Percentiles rank a stretch among this genome's conserved stretches.
phyloP scores from a whole-genome alignment of 2,888 invertebrate species.

The Apomyelois bistriatella region DNA sequence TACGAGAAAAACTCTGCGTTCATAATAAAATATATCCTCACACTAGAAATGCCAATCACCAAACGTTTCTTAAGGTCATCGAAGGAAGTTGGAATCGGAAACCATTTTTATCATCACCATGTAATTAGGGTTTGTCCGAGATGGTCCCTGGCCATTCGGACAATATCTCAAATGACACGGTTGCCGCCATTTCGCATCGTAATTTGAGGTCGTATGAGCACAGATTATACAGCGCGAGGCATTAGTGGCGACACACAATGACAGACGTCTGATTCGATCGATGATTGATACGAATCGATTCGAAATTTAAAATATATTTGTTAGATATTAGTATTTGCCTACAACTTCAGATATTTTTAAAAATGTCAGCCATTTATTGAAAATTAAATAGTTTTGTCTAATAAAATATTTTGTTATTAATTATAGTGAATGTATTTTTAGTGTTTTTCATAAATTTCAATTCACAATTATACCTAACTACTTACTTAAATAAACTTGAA shows the following conservation, averaged over 20 bases:
- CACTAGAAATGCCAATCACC: background rate
- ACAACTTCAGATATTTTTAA: too few species aligned
- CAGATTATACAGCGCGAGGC: conserved; percentile 66
- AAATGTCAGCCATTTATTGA: too few species aligned
- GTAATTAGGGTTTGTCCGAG: conserved; percentile 52
- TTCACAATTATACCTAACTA: too few species aligned
- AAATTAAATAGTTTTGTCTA: too few species aligned
- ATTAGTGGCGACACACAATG: conserved; percentile 61
- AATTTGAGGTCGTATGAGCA: conserved; percentile 59
- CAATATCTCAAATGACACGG: conserved; percentile 64
- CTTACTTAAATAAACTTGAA: too few species aligned
- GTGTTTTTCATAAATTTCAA: too few species aligned
- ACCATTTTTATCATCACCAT: conserved; percentile 38
- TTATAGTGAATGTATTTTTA: too few species aligned
- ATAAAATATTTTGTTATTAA: too few species aligned
- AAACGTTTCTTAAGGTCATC: background rate
- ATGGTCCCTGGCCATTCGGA: conserved; percentile 25
- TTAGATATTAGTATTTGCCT: background rate
- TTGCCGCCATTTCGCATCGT: conserved; percentile 28
- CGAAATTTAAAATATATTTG: conserved; percentile 13
- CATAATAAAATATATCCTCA: background rate
- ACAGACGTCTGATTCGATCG: conserved; percentile 40
- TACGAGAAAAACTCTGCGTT: too few species aligned
- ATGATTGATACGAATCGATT: conserved; percentile 34
- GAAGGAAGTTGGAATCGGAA: conserved; percentile 38